These are phyloP conservation scores for Spheniscus mendiculus DNA, from an alignment of 2,113 vertebrate genomes.

Conservation along the genomic window DNA sequence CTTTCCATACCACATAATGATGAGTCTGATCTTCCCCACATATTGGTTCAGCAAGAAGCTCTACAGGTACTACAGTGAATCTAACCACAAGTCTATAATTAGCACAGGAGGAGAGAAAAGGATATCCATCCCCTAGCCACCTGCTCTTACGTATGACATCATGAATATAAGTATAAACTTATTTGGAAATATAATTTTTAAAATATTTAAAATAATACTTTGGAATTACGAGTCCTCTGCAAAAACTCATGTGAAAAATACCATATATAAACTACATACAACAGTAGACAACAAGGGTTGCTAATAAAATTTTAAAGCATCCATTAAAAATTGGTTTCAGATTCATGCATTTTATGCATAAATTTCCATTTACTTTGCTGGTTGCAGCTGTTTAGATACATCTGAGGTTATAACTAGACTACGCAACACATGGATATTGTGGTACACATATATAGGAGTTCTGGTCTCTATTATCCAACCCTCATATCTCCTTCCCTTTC, in stretches of 20 bases:
- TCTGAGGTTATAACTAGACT: background rate
- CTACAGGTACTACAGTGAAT: background rate
- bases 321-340: background rate
- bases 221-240: background rate
- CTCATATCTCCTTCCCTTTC: background rate
- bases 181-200: background rate
- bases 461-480: background rate
- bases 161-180: background rate
- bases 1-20: background rate
- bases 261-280: background rate
- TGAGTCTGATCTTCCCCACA: background rate
- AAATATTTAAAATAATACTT: background rate
- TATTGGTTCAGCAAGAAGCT: background rate
- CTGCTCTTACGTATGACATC: background rate
- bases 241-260: background rate
- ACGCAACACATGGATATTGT: background rate
- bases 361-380: background rate
- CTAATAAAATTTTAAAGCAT: background rate
- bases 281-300: background rate
- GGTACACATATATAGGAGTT: background rate
- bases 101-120: background rate
- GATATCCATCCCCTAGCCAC: background rate
- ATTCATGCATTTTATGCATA: background rate
- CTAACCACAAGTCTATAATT: background rate
- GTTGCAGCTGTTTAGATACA: background rate